Base-by-base conservation (phyloP, 2,888 invertebrate genomes). In the Pseudococcus jackbeardsleyi region DNA sequence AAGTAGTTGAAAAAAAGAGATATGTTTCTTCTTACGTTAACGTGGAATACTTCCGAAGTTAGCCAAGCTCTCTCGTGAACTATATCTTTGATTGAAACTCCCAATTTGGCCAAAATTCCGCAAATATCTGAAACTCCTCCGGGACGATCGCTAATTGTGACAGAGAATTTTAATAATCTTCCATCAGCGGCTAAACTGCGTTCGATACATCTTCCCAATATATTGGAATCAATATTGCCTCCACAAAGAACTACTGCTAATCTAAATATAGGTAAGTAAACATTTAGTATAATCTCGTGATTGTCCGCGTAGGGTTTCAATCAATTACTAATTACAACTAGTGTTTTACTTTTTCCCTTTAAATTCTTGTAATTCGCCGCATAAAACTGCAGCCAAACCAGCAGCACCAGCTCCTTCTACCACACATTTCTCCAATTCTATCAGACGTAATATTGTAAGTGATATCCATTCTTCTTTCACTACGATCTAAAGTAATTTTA, bases 1-100 rank as follows among this genome's bases (percentile, higher is more conserved):
- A 12, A 42, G 64, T 19, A 84, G 64, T 22, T 64, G 19, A 19
- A n/a, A n/a, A 64, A 11, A 11, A 22, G 64, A n/a, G 54, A 68
- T 48, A 42, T n/a, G n/a, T n/a, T n/a, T n/a, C n/a, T n/a, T 46
- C 90, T 90, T 91, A 93, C 94, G 91, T 94, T 94, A 26, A 95
- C 95, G 90, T 94, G 94, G 91, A 97, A 98, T 84, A 99, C 96
- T 91, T 99, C 98, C 1, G 95, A 94, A 89, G 95, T 95, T 17
- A 98, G 94, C 98, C 98, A 98, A 1, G 98, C 98, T 88, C 98
- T 93, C 91, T 99, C 98, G 91, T 99, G 98, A 92, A 97, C 96
- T 89, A 99, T 97, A 91, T 98, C 98, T 92, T 98, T 99, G 90
- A 99, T 97, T 64, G 96, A 96, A 17, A 97, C 97, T 0, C 97